Percentiles rank a stretch among this genome's conserved stretches.
Evolutionary conservation across 2,113 vertebrate genomes (phyloP).

Genomic region (Lampris megalopsis): DNA sequence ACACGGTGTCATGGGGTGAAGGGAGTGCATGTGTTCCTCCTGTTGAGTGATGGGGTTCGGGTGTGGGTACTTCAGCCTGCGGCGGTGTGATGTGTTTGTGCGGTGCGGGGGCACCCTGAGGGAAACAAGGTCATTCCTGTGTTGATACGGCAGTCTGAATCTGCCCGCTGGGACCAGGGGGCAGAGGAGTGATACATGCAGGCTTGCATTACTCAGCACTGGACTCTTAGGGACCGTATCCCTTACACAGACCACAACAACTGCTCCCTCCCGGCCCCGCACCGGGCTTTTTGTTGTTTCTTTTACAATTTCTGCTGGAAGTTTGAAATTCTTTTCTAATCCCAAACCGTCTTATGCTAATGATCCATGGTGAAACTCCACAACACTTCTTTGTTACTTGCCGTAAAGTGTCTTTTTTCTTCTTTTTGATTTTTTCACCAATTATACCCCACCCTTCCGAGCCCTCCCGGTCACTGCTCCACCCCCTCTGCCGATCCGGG

Average conservation of each 20-base stretch:
- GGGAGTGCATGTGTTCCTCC: conserved; percentile 42
- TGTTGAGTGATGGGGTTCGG: conserved; percentile 73
- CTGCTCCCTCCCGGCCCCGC: conserved; percentile 33
- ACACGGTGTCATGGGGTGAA: neutral
- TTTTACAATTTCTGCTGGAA: too few species aligned
- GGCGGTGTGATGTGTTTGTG: conserved; percentile 60
- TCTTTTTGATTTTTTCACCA: too few species aligned
- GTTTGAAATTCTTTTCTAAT: too few species aligned
- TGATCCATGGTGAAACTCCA: too few species aligned
- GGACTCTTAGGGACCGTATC: conserved; percentile 33
- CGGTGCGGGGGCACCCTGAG: conserved; percentile 14
- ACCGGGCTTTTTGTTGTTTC: neutral
- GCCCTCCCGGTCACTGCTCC: too few species aligned
- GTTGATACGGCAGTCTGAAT: conserved; percentile 65
- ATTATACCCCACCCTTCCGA: too few species aligned
- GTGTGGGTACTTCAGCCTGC: conserved; percentile 56
- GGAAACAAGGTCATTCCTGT: conserved; percentile 69
- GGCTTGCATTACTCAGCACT: conserved; percentile 67
- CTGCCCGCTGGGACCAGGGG: conserved; percentile 69
- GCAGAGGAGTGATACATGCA: conserved; percentile 55
- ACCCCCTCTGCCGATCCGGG: too few species aligned
- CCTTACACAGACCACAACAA: conserved; percentile 39
- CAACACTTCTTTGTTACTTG: too few species aligned
- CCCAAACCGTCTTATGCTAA: too few species aligned
- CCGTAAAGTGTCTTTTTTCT: too few species aligned